A percentile compares a stretch with the other conserved stretches of the same genome.
phyloP scores from a whole-genome alignment of 2,113 vertebrate genomes.

The Pseudorhombus dupliciocellatus region DNA sequence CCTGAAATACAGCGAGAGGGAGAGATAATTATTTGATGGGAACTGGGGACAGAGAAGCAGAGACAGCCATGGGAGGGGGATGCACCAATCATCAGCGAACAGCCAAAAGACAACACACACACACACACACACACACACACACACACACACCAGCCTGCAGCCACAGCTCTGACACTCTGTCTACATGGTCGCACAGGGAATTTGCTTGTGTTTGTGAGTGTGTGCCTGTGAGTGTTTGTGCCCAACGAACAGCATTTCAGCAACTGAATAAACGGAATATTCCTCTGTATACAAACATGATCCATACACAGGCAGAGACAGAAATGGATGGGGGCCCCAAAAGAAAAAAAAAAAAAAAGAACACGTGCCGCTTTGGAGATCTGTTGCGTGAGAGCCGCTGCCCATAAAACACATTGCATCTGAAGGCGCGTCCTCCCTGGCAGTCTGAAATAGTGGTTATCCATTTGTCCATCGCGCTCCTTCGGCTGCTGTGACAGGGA shows the following conservation, averaged over 20 bases:
- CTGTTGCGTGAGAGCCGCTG: constrained; percentile 43
- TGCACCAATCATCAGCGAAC: constrained; percentile 51
- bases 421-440: constrained; percentile 49
- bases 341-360: not conserved
- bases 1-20: constrained; percentile 73
- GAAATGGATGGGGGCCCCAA: constrained; percentile 16
- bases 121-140: constrained; percentile 19
- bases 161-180: constrained; percentile 63
- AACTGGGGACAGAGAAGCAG: constrained; percentile 46
- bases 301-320: constrained; percentile 24
- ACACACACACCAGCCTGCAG: constrained; percentile 54
- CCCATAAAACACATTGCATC: constrained; percentile 59
- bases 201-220: constrained; percentile 43
- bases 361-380: constrained; percentile 16
- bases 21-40: constrained; percentile 50
- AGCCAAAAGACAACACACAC: constrained; percentile 46
- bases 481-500: constrained; percentile 75
- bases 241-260: constrained; percentile 41
- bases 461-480: constrained; percentile 71
- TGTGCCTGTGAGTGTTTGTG: constrained; percentile 27
- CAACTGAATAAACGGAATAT: constrained; percentile 51
- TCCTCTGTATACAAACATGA: constrained; percentile 40
- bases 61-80: constrained; percentile 37
- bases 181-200: constrained; percentile 58
- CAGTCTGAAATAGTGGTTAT: constrained; percentile 73